phyloP scores from a whole-genome alignment of 2,888 invertebrate genomes.

The Agrochola lychnidis region DNA sequence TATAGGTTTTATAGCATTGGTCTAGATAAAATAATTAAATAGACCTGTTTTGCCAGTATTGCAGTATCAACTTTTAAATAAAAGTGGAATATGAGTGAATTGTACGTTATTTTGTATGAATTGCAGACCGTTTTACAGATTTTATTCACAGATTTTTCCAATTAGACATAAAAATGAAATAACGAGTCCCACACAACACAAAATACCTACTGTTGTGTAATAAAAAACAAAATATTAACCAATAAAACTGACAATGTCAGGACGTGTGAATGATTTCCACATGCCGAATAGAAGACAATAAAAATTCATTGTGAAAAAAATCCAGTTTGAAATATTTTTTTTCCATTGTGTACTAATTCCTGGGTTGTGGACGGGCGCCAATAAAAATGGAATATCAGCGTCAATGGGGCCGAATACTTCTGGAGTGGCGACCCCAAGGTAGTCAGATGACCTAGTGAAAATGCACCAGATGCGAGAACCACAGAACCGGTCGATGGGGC shows the following conservation, averaged over 20 bases:
- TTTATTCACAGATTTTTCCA: slow-evolving; percentile 1
- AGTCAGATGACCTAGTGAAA: too few species aligned
- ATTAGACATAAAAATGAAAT: slow-evolving; percentile 35
- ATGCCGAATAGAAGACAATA: slow-evolving; percentile 45
- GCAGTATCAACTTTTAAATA: background rate
- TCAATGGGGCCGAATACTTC: too few species aligned
- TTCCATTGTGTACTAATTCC: background rate
- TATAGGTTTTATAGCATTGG: too few species aligned
- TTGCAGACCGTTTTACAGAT: background rate
- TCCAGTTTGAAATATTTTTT: slow-evolving; percentile 10
- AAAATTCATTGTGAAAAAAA: slow-evolving; percentile 43
- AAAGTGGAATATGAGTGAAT: background rate
- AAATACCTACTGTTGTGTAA: slow-evolving; percentile 73
- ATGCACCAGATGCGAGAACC: too few species aligned
- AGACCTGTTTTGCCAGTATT: background rate
- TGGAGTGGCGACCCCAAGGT: too few species aligned
- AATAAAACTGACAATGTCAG: slow-evolving; percentile 58
- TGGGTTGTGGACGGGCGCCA: background rate
- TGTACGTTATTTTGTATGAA: background rate
- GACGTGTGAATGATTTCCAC: slow-evolving; percentile 50
- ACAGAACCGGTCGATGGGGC: too few species aligned
- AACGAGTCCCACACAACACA: slow-evolving; percentile 64
- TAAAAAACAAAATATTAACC: slow-evolving; percentile 66
- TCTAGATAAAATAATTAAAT: background rate
- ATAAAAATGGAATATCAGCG: background rate